These are phyloP conservation scores for Alces alces DNA, from an alignment of 2,113 vertebrate genomes.

Conservation along the genomic window DNA sequence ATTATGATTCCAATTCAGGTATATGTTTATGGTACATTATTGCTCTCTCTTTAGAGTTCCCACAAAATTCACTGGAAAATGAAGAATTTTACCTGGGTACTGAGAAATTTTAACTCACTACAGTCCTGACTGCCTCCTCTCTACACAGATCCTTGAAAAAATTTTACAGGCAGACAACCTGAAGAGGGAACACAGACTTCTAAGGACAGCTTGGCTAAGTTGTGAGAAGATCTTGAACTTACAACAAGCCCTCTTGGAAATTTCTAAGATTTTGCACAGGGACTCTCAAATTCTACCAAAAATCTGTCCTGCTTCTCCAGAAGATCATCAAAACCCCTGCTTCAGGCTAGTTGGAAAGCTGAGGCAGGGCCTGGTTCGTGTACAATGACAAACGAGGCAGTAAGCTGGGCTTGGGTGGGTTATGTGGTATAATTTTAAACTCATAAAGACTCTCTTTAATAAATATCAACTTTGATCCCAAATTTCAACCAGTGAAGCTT, in stretches of 20 bases:
- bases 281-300: not conserved
- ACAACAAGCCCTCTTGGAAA: not conserved
- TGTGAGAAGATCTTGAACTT: not conserved
- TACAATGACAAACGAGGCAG: not conserved
- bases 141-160: not conserved
- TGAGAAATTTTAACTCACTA: slow-evolving; percentile 27
- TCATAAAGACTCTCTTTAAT: not conserved
- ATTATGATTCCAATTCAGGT: slow-evolving; percentile 38
- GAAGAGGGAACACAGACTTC: slow-evolving; percentile 12
- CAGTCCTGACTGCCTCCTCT: not conserved
- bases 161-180: not conserved
- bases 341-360: slow-evolving; percentile 9
- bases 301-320: not conserved
- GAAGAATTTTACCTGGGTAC: not conserved
- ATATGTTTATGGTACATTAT: slow-evolving; percentile 10
- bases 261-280: slow-evolving; percentile 25
- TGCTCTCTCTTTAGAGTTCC: slow-evolving; percentile 34
- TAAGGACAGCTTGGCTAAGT: not conserved
- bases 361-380: not conserved
- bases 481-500: not conserved
- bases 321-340: not conserved
- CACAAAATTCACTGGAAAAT: slow-evolving; percentile 31
- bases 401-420: not conserved
- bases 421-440: not conserved
- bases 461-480: not conserved